A percentile compares a stretch with the other conserved stretches of the same genome.
phyloP scores from a whole-genome alignment of 2,888 invertebrate species.

The Limulus polyphemus region DNA sequence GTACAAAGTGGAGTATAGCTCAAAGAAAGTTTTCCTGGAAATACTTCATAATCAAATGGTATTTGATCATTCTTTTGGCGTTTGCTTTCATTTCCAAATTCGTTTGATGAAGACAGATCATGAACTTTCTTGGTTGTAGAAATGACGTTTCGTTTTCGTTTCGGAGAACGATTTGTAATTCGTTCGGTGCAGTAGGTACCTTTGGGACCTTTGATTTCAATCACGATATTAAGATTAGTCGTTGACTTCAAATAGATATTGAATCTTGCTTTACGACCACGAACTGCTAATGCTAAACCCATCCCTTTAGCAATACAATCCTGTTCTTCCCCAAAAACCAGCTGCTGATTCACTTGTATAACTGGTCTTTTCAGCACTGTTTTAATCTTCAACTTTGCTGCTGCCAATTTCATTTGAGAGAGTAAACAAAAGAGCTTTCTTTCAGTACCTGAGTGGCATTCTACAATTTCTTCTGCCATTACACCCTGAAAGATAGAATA shows the following conservation, averaged over 20 bases:
- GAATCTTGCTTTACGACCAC: slow-evolving; percentile 32
- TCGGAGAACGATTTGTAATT: slow-evolving; percentile 21
- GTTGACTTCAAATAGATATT: slow-evolving; percentile 27
- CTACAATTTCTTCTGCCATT: slow-evolving; percentile 34
- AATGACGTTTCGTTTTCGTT: slow-evolving; percentile 5
- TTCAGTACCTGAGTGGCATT: slow-evolving; percentile 29
- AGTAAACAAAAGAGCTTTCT: slow-evolving; percentile 32
- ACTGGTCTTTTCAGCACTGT: slow-evolving; percentile 4
- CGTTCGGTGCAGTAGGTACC: slow-evolving; percentile 28
- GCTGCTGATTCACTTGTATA: not conserved
- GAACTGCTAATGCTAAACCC: slow-evolving; percentile 34
- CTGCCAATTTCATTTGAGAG: slow-evolving; percentile 32
- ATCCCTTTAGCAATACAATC: slow-evolving; percentile 32
- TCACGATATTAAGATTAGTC: slow-evolving; percentile 24
- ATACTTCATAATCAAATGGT: slow-evolving; percentile 26
- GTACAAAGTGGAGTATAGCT: slow-evolving; percentile 24
- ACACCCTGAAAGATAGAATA: slow-evolving; percentile 22
- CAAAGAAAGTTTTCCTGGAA: slow-evolving; percentile 23
- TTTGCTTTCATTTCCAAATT: not conserved
- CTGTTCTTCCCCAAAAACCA: slow-evolving; percentile 1
- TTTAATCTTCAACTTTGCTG: slow-evolving; percentile 14
- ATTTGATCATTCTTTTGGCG: slow-evolving; percentile 12
- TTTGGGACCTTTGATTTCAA: slow-evolving; percentile 33
- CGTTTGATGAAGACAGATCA: not conserved
- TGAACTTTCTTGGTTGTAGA: not conserved